Evolutionary conservation across 2,888 invertebrate genomes (phyloP).

Genomic region (Pegoplata infirma): DNA sequence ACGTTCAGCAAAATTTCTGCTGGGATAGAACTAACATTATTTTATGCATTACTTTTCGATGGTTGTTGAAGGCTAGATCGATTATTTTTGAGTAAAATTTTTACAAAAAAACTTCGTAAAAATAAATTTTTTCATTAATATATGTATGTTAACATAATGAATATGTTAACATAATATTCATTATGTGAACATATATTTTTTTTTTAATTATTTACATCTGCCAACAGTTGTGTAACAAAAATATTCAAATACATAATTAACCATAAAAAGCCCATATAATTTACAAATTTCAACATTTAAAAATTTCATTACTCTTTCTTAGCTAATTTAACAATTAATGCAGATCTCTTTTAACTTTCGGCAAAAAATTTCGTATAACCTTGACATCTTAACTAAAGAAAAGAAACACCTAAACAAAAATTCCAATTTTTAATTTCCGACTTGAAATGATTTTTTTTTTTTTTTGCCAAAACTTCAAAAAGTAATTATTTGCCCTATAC

Average conservation of each 20-base stretch:
- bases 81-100: too few species aligned
- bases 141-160: too few species aligned
- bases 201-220: background rate
- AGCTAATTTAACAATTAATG: background rate
- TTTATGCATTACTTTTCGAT: too few species aligned
- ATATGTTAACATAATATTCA: too few species aligned
- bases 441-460: constrained; percentile 5
- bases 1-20: too few species aligned
- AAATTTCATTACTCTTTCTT: too few species aligned
- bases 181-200: background rate
- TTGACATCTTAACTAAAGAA: constrained; percentile 22
- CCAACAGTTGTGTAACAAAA: background rate
- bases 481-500: constrained; percentile 29
- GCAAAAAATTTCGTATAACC: background rate
- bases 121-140: too few species aligned
- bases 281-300: background rate
- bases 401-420: constrained; percentile 12
- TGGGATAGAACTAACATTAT: too few species aligned
- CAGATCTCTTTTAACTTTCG: background rate
- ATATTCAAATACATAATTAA: background rate
- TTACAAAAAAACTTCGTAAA: too few species aligned
- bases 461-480: background rate
- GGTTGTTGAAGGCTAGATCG: too few species aligned
- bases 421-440: constrained; percentile 24
- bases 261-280: background rate